Percentiles rank a stretch among this genome's conserved stretches.
These are phyloP conservation scores for Drosophila histrio DNA, from an alignment of 2,888 invertebrate species.

Conservation along the genomic window DNA sequence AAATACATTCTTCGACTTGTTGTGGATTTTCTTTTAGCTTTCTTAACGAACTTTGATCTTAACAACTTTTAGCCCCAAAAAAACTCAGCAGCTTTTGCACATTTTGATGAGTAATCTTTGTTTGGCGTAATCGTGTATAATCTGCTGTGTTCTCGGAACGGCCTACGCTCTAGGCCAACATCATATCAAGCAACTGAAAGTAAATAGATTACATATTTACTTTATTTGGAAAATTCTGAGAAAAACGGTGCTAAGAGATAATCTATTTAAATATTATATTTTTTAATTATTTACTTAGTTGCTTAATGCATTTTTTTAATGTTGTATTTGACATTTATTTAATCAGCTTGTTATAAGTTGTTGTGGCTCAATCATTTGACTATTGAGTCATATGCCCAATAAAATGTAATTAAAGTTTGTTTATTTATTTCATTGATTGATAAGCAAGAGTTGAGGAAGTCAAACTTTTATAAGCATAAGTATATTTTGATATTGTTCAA, in stretches of 20 bases:
- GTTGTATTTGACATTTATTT: neutral
- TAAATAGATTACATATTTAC: conserved; percentile 24
- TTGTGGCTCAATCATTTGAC: neutral
- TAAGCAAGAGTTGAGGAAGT: conserved; percentile 16
- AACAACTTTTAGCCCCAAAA: neutral
- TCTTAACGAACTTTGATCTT: neutral
- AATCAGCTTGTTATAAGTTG: neutral
- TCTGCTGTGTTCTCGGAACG: conserved; percentile 7
- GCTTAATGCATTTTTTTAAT: neutral
- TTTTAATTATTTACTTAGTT: neutral
- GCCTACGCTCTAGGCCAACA: conserved; percentile 43
- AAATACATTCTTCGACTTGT: conserved; percentile 64
- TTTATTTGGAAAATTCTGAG: neutral
- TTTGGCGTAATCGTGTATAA: neutral
- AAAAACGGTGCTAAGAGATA: neutral
- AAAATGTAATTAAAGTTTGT: neutral
- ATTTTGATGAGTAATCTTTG: conserved; percentile 4
- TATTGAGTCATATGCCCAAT: conserved; percentile 2
- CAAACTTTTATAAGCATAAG: neutral
- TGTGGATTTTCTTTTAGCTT: neutral
- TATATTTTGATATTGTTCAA: neutral
- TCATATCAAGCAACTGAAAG: conserved; percentile 60
- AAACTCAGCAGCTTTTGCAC: conserved; percentile 12
- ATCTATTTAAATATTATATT: neutral
- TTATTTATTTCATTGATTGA: conserved; percentile 15